These are phyloP conservation scores for Meleagris gallopavo DNA, from an alignment of 2,113 vertebrate species.

Conservation along the genomic window DNA sequence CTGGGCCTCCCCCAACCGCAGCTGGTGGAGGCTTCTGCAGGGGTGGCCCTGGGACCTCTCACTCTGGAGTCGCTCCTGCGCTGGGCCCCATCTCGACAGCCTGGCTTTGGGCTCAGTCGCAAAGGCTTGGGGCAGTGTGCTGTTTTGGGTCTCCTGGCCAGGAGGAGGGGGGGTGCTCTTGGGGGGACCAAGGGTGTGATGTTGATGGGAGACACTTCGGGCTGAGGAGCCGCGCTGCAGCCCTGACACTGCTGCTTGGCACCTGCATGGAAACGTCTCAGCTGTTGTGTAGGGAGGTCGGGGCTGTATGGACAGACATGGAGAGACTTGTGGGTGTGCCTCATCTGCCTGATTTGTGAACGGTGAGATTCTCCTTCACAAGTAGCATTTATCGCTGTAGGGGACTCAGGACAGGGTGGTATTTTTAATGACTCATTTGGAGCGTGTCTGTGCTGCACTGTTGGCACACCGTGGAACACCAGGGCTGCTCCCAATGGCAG, in stretches of 20 bases:
- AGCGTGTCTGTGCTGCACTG: background rate
- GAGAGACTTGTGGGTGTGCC: conserved; percentile 40
- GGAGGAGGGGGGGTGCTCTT: background rate
- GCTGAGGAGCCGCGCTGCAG: background rate
- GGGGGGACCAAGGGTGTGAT: background rate
- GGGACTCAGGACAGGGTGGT: background rate
- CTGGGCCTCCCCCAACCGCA: background rate
- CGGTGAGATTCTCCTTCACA: conserved; percentile 46
- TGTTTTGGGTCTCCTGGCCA: background rate
- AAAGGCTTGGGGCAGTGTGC: background rate
- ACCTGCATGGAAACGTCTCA: background rate
- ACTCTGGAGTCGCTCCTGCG: rapidly evolving
- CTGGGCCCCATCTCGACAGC: background rate
- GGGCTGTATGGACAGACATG: background rate
- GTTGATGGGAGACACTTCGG: background rate
- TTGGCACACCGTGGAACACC: background rate
- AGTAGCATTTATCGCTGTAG: background rate
- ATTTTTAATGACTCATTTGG: conserved; percentile 51
- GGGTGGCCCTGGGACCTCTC: rapidly evolving
- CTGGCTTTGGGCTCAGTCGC: background rate
- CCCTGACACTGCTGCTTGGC: background rate
- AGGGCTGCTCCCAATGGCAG: background rate
- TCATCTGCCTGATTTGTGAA: conserved; percentile 39
- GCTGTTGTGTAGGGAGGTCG: background rate
- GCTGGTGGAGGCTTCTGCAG: rapidly evolving